Evolutionary conservation across 2,113 vertebrate genomes (phyloP).

Genomic region (Ornithorhynchus anatinus): DNA sequence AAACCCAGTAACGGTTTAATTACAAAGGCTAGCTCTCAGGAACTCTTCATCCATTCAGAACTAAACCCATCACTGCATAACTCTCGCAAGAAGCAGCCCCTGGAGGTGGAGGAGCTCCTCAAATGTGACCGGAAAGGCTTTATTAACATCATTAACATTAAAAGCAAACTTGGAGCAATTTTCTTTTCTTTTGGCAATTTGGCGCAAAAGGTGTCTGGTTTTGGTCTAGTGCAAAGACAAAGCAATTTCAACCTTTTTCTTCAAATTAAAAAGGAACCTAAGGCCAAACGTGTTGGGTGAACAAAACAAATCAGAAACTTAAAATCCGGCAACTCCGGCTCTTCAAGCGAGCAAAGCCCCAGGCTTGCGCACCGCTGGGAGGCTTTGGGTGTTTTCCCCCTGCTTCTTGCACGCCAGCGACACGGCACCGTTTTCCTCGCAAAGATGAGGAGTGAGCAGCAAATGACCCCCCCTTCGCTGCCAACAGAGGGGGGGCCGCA

Average conservation of each 20-base stretch:
- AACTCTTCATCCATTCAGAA: constrained; percentile 81
- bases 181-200: constrained; percentile 76
- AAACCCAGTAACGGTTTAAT: constrained; percentile 75
- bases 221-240: constrained; percentile 78
- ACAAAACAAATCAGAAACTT: constrained; percentile 79
- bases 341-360: constrained; percentile 78
- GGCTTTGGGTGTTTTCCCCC: constrained; percentile 69
- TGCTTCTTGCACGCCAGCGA: constrained; percentile 74
- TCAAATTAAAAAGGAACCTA: constrained; percentile 75
- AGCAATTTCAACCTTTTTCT: constrained; percentile 71
- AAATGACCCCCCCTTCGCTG: constrained; percentile 71
- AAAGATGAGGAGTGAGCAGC: constrained; percentile 75
- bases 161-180: constrained; percentile 67
- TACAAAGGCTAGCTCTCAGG: constrained; percentile 76
- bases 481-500: constrained; percentile 59
- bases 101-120: constrained; percentile 75
- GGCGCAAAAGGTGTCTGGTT: constrained; percentile 77
- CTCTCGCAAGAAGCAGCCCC: constrained; percentile 73
- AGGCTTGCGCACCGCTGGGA: constrained; percentile 66
- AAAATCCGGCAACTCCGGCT: constrained; percentile 80
- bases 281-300: constrained; percentile 74
- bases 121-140: constrained; percentile 70
- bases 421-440: constrained; percentile 75
- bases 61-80: constrained; percentile 74
- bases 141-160: constrained; percentile 75